Conservation (phyloP, 2,113 vertebrate species). For the Heliornis fulica region DNA sequence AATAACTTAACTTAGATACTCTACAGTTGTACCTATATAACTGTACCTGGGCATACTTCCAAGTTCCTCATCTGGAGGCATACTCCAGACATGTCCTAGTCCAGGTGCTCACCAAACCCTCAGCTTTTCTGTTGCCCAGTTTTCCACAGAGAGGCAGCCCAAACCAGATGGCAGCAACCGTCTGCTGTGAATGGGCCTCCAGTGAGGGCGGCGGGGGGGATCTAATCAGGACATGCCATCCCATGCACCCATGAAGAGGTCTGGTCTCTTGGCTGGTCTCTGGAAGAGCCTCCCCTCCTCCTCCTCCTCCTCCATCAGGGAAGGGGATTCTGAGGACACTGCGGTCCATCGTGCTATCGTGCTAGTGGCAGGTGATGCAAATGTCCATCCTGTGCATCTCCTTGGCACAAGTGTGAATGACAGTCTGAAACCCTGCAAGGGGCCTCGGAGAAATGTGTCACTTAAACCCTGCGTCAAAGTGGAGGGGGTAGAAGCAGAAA, state of each 20-base stretch:
- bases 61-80: background rate
- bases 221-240: background rate
- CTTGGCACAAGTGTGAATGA: background rate
- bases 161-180: background rate
- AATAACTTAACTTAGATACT: background rate
- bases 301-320: background rate
- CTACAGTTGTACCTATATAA: background rate
- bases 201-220: background rate
- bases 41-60: background rate
- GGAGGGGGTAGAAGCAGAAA: background rate
- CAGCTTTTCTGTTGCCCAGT: background rate
- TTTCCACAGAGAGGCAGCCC: background rate
- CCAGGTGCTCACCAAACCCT: background rate
- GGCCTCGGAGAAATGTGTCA: background rate
- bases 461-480: background rate
- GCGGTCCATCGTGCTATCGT: fast-evolving
- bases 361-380: background rate
- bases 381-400: background rate
- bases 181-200: background rate
- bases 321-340: background rate
- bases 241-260: background rate
- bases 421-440: background rate
- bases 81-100: background rate
- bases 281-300: background rate
- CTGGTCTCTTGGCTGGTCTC: background rate